These are phyloP conservation scores for Crossocerus cetratus DNA, from an alignment of 2,888 invertebrate genomes.

Conservation along the genomic window DNA sequence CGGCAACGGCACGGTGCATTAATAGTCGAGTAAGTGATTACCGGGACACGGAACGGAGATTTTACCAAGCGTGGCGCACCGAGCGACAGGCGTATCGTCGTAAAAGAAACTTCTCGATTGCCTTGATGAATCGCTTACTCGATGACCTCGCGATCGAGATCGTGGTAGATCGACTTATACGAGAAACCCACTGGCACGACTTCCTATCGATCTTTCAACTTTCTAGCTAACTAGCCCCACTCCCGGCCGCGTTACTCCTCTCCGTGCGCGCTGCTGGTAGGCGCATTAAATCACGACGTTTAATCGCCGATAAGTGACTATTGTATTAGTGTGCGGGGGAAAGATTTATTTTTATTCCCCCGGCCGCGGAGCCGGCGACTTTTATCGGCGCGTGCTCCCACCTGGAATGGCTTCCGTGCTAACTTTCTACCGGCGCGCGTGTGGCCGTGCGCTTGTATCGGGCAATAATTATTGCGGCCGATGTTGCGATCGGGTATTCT, in stretches of 20 bases:
- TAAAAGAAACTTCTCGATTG: constrained; percentile 56
- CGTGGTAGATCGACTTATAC: constrained; percentile 37
- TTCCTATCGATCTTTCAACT: constrained; percentile 56
- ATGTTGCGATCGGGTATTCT: constrained; percentile 30
- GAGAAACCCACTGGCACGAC: constrained; percentile 48
- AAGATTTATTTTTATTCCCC: constrained; percentile 24
- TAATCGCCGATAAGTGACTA: constrained; percentile 34
- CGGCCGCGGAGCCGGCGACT: neutral
- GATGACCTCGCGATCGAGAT: constrained; percentile 48
- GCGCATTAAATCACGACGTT: constrained; percentile 41
- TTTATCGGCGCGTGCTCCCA: neutral
- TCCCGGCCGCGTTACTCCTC: constrained; percentile 26
- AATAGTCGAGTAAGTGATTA: too few relatives aligned
- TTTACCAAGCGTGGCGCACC: neutral
- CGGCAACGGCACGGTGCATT: too few relatives aligned
- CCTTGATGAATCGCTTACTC: constrained; percentile 56
- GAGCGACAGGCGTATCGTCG: constrained; percentile 30
- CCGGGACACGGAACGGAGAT: too few relatives aligned
- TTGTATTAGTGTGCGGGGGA: constrained; percentile 20
- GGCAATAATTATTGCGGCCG: constrained; percentile 36
- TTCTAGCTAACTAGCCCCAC: constrained; percentile 43
- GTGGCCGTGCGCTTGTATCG: constrained; percentile 24
- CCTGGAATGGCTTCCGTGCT: constrained; percentile 6
- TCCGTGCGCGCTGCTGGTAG: neutral
- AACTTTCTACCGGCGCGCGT: constrained; percentile 22